Evolutionary conservation across 2,888 invertebrate genomes (phyloP).

Genomic region (Tribolium freemani): DNA sequence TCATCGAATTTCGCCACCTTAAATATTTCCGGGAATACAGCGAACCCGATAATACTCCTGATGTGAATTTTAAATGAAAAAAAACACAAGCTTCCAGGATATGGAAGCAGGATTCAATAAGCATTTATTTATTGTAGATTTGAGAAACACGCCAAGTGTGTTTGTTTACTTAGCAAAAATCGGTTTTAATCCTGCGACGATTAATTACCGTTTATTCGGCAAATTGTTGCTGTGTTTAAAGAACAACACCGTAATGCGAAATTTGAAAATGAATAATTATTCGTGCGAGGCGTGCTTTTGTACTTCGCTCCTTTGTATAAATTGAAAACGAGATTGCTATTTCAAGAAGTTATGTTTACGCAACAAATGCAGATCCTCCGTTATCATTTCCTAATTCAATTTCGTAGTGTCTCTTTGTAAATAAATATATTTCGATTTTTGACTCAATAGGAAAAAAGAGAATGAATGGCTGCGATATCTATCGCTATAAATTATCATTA

Average conservation of each 20-base stretch:
- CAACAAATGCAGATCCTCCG: constrained; percentile 30
- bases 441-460: background rate
- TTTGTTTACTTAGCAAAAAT: background rate
- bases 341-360: constrained; percentile 23
- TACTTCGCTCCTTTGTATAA: constrained; percentile 5
- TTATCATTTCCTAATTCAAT: constrained; percentile 13
- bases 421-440: background rate
- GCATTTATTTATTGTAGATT: constrained; percentile 8
- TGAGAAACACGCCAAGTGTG: background rate
- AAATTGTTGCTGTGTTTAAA: background rate
- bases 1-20: no score
- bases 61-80: constrained; percentile 27
- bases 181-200: background rate
- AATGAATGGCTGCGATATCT: background rate
- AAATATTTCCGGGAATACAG: constrained; percentile 19
- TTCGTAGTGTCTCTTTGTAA: background rate
- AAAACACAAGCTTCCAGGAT: constrained; percentile 17
- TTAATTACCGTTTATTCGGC: background rate
- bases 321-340: constrained; percentile 18
- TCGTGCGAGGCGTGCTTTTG: background rate
- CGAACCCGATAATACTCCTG: constrained; percentile 25
- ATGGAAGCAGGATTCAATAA: constrained; percentile 23
- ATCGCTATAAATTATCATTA: background rate
- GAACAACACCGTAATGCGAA: background rate
- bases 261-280: constrained; percentile 6